Base-by-base conservation (phyloP, 2,797 vertebrate species). In the Enteromius viviparus region DNA sequence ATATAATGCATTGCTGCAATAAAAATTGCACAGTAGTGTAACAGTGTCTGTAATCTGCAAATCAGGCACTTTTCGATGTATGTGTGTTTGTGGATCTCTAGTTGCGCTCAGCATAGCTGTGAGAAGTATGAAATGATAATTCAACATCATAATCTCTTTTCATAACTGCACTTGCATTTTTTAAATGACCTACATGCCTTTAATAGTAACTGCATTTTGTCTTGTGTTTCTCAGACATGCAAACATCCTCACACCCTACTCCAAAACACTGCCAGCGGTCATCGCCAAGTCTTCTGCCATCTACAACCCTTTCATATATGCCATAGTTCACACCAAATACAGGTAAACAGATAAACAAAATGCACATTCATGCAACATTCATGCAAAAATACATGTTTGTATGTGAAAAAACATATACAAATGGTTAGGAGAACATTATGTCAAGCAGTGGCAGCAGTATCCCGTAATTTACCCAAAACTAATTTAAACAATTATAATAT, bases 261-360 rank as follows among this genome's bases (percentile, higher is more conserved):
- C 96, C 84, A 97, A 97, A 90, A 93, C 96, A 8, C 93, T 97
- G 58, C 96, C 96, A 72, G 96, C 96, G 69, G 83, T 97, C 87
- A 96, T 97, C 87, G 96, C 96, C 78, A 97, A 97, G 88, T 94
- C 96, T 68, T 97, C 96, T 14, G 91, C 96, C 6, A 92, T 97
- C 90, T 96, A 97, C 94, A 97, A 97, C 75, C 96, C 96, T 81
- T 95, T 97, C 87, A 97, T 97, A 89, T 97, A 97, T 70, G 95
- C 96, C 72, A 96, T 97, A 86, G 95, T 96, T 88, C 96, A 97
- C 89, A 94, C 93, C 83, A 96, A 96, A 92, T 97, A 97, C 95
- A 95, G 96, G 96, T 97, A 92, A 86, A 68, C 9, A 8, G 14
- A 69, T 42, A 6, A 34, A 21, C 19, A 62, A 68, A 19, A 14